phyloP scores from a whole-genome alignment of 1,140 invertebrate species.

The Dinoponera quadriceps region DNA sequence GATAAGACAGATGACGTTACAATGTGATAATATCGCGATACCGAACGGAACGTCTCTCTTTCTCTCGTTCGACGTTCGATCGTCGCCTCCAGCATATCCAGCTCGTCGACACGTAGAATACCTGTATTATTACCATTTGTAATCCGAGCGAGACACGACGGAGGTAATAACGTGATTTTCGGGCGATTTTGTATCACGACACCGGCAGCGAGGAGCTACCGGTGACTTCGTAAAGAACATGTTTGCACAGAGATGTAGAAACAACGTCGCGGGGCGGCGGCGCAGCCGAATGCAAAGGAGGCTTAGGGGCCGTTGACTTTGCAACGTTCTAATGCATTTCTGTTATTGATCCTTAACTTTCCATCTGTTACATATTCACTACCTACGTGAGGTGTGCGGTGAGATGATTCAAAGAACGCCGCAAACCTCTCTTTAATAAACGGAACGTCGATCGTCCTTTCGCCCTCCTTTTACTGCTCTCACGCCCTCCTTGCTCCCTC shows the following conservation, averaged over 20 bases:
- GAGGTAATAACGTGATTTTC: neutral
- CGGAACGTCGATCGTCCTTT: no score
- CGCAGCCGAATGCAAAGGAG: no score
- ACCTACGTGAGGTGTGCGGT: neutral
- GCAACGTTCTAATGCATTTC: neutral
- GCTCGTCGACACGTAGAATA: neutral
- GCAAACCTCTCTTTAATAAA: constrained; percentile 4
- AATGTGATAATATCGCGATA: no score
- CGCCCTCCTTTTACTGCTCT: neutral
- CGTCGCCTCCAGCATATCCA: neutral
- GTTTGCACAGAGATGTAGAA: neutral
- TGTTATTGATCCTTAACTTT: neutral
- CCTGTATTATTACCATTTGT: constrained; percentile 10
- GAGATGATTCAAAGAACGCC: neutral
- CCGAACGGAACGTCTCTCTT: no score
- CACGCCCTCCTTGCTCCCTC: neutral
- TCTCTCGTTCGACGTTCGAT: neutral
- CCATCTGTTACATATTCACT: neutral
- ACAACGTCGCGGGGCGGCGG: neutral
- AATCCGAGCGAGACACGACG: neutral
- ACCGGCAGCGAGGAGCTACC: no score
- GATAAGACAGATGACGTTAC: no score
- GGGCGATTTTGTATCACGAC: neutral
- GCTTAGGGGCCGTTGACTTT: neutral
- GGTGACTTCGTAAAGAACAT: neutral